Conservation (phyloP, 2,888 invertebrate genomes). For the Andrena trimmerana region DNA sequence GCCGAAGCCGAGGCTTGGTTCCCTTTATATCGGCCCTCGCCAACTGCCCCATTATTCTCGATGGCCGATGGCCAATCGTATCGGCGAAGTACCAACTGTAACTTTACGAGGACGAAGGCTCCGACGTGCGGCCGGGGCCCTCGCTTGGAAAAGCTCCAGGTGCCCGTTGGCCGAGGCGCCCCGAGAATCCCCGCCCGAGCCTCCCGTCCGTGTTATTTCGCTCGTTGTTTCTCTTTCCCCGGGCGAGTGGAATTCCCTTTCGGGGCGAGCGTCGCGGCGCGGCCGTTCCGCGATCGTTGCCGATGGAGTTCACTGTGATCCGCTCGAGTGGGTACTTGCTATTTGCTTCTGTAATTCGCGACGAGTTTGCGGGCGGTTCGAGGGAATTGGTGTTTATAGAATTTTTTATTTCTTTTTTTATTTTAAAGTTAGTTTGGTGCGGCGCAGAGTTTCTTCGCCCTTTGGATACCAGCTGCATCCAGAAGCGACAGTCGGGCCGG, state of each 20-base stretch:
- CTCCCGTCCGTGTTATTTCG: not conserved
- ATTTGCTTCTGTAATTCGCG: too few relatives aligned
- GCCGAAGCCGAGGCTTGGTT: conserved; percentile 61
- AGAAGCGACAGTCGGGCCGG: conserved; percentile 26
- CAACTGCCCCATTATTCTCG: conserved; percentile 82
- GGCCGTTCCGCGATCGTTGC: too few relatives aligned
- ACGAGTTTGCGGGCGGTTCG: too few relatives aligned
- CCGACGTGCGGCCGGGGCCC: conserved; percentile 32
- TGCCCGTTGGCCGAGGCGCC: conserved; percentile 15
- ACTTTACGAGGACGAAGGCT: conserved; percentile 74
- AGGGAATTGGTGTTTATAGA: too few relatives aligned
- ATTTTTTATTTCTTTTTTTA: too few relatives aligned
- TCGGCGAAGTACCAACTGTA: conserved; percentile 79
- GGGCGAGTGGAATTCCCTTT: not conserved
- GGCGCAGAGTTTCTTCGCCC: not conserved
- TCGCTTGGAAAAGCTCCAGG: conserved; percentile 65
- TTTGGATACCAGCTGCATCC: not conserved
- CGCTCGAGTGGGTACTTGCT: too few relatives aligned
- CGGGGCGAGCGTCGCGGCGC: not conserved
- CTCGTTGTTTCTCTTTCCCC: conserved; percentile 1
- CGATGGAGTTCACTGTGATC: too few relatives aligned
- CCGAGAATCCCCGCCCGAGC: not conserved
- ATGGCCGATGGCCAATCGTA: conserved; percentile 82
- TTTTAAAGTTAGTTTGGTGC: too few relatives aligned
- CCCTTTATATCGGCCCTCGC: conserved; percentile 80